Evolutionary conservation across 2,113 vertebrate species (phyloP), one percentile per base, ranked within the genome.

Genomic region (Leucopsar rothschildi): DNA sequence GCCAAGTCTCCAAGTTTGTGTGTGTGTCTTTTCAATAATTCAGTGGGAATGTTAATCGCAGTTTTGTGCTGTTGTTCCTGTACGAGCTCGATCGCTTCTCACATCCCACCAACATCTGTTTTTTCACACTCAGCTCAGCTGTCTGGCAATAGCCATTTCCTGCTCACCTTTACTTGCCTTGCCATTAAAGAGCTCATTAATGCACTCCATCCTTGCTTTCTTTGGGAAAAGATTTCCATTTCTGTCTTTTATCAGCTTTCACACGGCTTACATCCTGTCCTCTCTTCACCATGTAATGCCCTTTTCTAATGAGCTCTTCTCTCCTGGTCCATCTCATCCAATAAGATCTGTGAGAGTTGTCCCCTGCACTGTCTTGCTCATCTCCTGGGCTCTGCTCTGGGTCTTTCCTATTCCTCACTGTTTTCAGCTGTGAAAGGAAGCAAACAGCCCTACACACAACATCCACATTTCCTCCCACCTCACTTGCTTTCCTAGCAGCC

Each of bases 81-180:
- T 4, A 27, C 0, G 28, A 50, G 63, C 82, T 3, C 1, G 0
- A 59, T 42, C 0, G 3, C 82, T 82, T 73, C 92, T 59, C 55
- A 39, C 55, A 77, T 47, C 68, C 76, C 81, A 92, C 83, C 88
- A 86, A 86, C 85, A 71, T 45, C 71, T 90, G 93, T 57, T 91
- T 94, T 65, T 71, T 83, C 80, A 37, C 47, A n/a, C 72, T 80
- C 94, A 40, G 64, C 72, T 86, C 88, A 81, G 86, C 94, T 86
- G 80, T 49, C 65, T 70, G 83, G 56, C 88, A 95, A 53, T 12
- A 83, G 83, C 92, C 91, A 82, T 95, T 96, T 95, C 82, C 91
- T 82, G 80, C 88, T 95, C 96, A 95, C 94, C 94, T 95, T 97
- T 94, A 60, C 91, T 92, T 75, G 72, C 83, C 88, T 94, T 5